phyloP scores from a whole-genome alignment of 2,113 vertebrate species.

The Steatornis caripensis region DNA sequence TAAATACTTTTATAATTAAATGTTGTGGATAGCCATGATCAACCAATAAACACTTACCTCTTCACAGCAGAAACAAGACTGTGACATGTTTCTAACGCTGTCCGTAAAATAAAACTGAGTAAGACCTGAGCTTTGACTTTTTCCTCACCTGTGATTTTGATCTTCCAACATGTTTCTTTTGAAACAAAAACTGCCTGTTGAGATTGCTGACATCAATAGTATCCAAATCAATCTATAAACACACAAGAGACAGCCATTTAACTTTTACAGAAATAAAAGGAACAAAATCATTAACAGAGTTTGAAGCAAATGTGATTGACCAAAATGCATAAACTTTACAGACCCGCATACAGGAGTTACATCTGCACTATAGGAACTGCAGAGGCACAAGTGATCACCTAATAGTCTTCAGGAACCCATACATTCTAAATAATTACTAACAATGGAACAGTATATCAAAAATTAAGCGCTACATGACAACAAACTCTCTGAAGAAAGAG shows the following conservation, averaged over 20 bases:
- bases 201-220: constrained; percentile 99
- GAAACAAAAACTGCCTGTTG: constrained; percentile 97
- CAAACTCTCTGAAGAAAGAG: not conserved
- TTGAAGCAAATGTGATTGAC: not conserved
- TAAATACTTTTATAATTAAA: not conserved
- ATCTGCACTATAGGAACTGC: not conserved
- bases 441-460: not conserved
- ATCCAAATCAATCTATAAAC: constrained; percentile 93
- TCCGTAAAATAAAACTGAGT: not conserved
- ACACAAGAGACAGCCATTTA: constrained; percentile 32
- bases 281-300: not conserved
- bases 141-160: constrained; percentile 92
- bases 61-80: not conserved
- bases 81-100: not conserved
- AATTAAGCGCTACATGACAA: not conserved
- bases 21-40: not conserved
- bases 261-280: not conserved
- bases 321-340: not conserved
- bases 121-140: not conserved
- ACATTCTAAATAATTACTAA: not conserved
- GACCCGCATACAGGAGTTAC: not conserved
- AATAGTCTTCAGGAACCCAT: not conserved
- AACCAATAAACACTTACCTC: not conserved
- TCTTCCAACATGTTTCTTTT: constrained; percentile 98
- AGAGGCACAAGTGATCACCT: not conserved